Evolutionary conservation across 2,888 invertebrate species (phyloP).

Genomic region (Chaetoderma sp.): DNA sequence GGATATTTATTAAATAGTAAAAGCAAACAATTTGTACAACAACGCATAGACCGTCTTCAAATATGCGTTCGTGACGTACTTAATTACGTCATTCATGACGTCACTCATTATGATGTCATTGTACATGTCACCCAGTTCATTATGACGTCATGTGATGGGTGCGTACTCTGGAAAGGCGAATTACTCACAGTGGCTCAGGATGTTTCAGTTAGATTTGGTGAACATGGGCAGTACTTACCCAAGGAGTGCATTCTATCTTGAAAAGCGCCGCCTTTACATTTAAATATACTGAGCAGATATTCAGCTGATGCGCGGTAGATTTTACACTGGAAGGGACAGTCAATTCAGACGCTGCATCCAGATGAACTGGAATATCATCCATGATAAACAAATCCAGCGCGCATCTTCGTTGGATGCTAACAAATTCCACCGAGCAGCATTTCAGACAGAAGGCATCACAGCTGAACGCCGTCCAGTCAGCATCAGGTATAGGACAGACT

Average conservation of each 20-base stretch:
- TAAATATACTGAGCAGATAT: background rate
- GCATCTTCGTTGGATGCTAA: constrained; percentile 16
- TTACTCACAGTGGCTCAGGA: constrained; percentile 39
- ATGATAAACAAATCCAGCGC: constrained; percentile 16
- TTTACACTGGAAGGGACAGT: constrained; percentile 1
- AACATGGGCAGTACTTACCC: constrained; percentile 22
- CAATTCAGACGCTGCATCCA: constrained; percentile 26
- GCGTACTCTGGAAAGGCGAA: no score
- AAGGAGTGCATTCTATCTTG: constrained; percentile 3
- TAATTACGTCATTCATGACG: no score
- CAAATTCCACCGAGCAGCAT: constrained; percentile 11
- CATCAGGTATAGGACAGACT: constrained; percentile 5
- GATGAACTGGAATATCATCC: constrained; percentile 14
- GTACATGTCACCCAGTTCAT: no score
- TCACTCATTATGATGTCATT: no score
- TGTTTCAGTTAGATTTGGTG: constrained; percentile 33
- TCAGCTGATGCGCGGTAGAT: background rate
- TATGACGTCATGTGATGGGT: no score
- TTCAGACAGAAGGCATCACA: constrained; percentile 1
- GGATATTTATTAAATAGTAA: no score
- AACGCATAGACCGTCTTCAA: no score
- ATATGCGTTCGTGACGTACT: no score
- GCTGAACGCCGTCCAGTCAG: background rate
- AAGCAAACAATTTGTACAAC: no score
- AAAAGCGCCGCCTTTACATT: constrained; percentile 15